Evolutionary conservation across 2,888 invertebrate genomes (phyloP), one percentile per base, ranked within the genome.

Genomic region (Sesamia inferens): DNA sequence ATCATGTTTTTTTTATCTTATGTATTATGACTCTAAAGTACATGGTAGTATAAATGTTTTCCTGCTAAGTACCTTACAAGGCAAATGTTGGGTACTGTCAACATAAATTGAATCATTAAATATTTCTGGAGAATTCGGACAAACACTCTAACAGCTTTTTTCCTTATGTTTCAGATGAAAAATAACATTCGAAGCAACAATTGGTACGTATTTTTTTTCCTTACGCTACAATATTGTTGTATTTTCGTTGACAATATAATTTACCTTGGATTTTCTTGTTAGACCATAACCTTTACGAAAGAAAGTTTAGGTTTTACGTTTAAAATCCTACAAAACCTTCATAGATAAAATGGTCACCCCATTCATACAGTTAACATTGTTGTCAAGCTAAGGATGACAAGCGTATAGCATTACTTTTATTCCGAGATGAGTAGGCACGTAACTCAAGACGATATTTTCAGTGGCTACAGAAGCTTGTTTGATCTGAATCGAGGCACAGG

Each of bases 401-500:
- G 31, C 65, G n/a, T 74, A 48, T 82, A 65, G 42, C 54, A 71
- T 78, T 78, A 65, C 68, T 58, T 71, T 71, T 71, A 74, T 74
- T 51, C n/a, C 8, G 11, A 24, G 48, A 61, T 71, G 74, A 82
- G 62, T 66, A 51, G 65, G 13, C 24, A 61, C 64, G 74, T 79
- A 69, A 83, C 71, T 39, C 31, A 57, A 81, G 71, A 68, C 19
- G 48, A 54, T 71, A 42, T 74, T 73, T 62, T 74, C 68, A 59
- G 44, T 47, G 22, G 66, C n/a, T 61, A 31, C 11, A 44, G 16
- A 57, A 39, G 51, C 81, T 77, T 74, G 74, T 79, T 74, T 83
- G 81, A 79, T 82, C 85, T 70, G 76, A 83, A 86, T 87, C 84
- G 81, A 85, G 75, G 79, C 88, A 79, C 93, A 94, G 94, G 93